Percentiles rank a stretch among this genome's conserved stretches.
Conservation (phyloP, 1,140 invertebrate genomes). For the Riptortus pedestris region DNA sequence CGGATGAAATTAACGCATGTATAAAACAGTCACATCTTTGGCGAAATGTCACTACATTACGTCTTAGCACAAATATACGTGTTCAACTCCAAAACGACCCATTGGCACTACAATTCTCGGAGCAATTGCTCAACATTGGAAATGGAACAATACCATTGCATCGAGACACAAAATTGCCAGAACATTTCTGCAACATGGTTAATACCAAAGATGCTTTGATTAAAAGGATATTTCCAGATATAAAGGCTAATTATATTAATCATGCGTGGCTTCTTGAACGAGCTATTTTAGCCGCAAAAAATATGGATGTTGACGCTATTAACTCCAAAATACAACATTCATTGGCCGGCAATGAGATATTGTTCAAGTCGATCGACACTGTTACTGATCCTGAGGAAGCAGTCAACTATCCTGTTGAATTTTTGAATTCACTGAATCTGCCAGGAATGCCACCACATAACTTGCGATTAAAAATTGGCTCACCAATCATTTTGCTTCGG, state of each 20-base stretch:
- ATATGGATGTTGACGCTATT: conserved; percentile 31
- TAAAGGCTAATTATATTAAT: conserved; percentile 14
- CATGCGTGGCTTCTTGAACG: conserved; percentile 8
- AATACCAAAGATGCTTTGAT: conserved; percentile 1
- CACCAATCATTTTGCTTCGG: conserved; percentile 37
- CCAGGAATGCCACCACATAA: conserved; percentile 37
- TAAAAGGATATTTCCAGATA: conserved; percentile 2
- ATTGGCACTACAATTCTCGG: too few relatives aligned
- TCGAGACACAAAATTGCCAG: background rate
- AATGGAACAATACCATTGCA: too few relatives aligned
- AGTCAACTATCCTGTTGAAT: conserved; percentile 36
- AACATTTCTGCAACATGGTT: background rate
- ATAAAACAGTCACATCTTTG: too few relatives aligned
- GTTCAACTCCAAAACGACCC: too few relatives aligned
- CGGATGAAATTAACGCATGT: too few relatives aligned
- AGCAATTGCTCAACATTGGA: too few relatives aligned
- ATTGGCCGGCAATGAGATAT: conserved; percentile 25
- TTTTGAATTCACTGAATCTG: conserved; percentile 35
- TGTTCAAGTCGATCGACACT: conserved; percentile 35
- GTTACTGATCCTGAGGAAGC: conserved; percentile 33
- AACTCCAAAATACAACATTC: conserved; percentile 31
- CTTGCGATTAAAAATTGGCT: conserved; percentile 36
- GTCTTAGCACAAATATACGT: too few relatives aligned
- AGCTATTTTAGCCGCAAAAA: conserved; percentile 14
- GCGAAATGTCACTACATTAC: too few relatives aligned